phyloP scores from a whole-genome alignment of 2,113 vertebrate species.

The Galemys pyrenaicus region DNA sequence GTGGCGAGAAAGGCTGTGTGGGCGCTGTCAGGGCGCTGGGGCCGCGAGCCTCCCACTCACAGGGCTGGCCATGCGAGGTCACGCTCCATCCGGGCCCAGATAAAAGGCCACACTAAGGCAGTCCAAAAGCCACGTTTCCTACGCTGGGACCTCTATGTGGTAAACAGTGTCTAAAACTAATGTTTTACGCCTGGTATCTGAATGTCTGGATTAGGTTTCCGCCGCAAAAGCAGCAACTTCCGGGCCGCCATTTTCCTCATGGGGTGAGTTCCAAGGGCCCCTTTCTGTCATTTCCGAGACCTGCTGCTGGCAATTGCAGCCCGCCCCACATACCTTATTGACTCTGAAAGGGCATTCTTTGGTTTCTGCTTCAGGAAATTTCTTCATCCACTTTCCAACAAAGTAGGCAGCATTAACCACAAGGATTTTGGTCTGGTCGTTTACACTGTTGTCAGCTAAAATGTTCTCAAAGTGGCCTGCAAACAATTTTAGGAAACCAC shows the following conservation, averaged over 20 bases:
- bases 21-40: background rate
- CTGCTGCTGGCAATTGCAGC: fast-evolving
- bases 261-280: background rate
- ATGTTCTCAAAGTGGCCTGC: conserved; percentile 87
- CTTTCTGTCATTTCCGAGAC: background rate
- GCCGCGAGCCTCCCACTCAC: background rate
- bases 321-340: conserved; percentile 85
- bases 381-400: conserved; percentile 90
- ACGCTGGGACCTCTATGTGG: background rate
- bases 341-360: conserved; percentile 88
- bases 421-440: conserved; percentile 86
- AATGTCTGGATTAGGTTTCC: background rate
- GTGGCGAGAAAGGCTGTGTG: no score
- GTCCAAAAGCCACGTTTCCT: background rate
- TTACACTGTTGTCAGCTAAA: conserved; percentile 81
- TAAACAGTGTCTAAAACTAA: no score
- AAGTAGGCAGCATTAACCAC: conserved; percentile 88
- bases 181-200: background rate
- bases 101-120: background rate
- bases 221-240: background rate
- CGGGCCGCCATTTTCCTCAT: background rate
- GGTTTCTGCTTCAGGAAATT: conserved; percentile 86
- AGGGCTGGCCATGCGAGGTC: background rate
- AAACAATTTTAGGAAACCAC: conserved; percentile 60
- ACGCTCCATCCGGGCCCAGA: background rate